Base-by-base conservation (phyloP, 2,797 vertebrate genomes). In the Eospalax fontanierii region DNA sequence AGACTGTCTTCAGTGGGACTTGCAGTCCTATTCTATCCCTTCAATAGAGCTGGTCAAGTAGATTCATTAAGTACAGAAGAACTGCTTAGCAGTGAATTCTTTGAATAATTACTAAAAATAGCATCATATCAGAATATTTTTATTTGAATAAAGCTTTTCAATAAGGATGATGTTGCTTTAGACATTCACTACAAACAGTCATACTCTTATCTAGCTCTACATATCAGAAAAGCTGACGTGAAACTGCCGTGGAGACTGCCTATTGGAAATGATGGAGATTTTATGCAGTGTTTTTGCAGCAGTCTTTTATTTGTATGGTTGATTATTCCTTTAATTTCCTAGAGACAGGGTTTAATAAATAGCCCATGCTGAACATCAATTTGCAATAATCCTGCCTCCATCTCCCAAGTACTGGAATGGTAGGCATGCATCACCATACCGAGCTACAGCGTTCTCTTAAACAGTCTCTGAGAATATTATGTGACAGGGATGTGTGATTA, bases 91-190 rank as follows among this genome's bases (percentile, higher is more conserved):
- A 76, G 93, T 30, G 40, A 26, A 65, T n/a, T 18, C 10, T 96
- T 90, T 91, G 18, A 87, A 12, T 89, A 57, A 63, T 50, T 6
- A 63, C 30, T 80, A 80, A 66, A 87, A 63, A 38, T 4, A 79
- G 2, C 1, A 81, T 95, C 70, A 78, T 93, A 84, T 4, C 38
- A 65, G 24, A 71, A 86, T 30, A 46, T 65, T 43, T 75, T 33
- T 89, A 82, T 33, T 89, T 63, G 10, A 35, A 46, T 14, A 96
- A 81, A 94, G 24, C 2, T 82, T 89, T 87, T 86, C 43, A 85
- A 87, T 6, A 73, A 61, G 40, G 24, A 71, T 90, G 80, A 89
- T 15, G 38, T 10, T 75, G 16, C 3, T 83, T 92, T 61, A 81
- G 43, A 59, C 40, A 86, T 73, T 68, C 75, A 35, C 24, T 84